Evolutionary conservation across 2,113 vertebrate species (phyloP).

Genomic region (Python bivittatus): DNA sequence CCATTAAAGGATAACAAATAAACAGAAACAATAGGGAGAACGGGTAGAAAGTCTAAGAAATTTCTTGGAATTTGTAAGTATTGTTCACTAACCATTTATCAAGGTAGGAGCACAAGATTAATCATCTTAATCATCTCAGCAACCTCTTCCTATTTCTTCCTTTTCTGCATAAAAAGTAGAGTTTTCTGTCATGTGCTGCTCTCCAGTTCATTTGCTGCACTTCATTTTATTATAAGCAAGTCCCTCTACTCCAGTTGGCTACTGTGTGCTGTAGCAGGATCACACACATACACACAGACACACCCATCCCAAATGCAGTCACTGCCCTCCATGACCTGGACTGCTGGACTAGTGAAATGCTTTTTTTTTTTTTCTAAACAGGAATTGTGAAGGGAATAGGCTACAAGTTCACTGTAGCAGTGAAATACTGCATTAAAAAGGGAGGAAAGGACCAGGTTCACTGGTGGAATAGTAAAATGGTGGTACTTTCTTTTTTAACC

Average conservation of each 20-base stretch:
- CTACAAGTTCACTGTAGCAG: neutral
- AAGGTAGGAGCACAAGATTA: neutral
- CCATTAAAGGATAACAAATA: neutral
- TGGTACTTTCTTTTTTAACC: no score
- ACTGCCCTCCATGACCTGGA: neutral
- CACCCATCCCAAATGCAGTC: neutral
- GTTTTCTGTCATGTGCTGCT: neutral
- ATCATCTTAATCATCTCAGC: neutral
- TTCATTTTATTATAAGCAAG: neutral
- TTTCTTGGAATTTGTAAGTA: neutral
- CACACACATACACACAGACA: neutral
- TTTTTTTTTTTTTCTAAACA: neutral
- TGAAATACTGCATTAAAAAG: neutral
- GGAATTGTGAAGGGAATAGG: neutral
- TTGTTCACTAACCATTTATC: neutral
- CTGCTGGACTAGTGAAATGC: neutral
- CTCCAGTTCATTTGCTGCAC: neutral
- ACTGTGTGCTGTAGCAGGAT: neutral
- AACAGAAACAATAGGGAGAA: neutral
- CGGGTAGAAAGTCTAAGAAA: neutral
- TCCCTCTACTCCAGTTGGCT: neutral
- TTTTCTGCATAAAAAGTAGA: neutral
- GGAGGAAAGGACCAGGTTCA: no score
- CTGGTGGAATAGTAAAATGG: no score
- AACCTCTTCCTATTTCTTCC: neutral